These are phyloP conservation scores for Pelvicachromis taeniatus DNA, from an alignment of 2,113 vertebrate genomes.

Conservation along the genomic window DNA sequence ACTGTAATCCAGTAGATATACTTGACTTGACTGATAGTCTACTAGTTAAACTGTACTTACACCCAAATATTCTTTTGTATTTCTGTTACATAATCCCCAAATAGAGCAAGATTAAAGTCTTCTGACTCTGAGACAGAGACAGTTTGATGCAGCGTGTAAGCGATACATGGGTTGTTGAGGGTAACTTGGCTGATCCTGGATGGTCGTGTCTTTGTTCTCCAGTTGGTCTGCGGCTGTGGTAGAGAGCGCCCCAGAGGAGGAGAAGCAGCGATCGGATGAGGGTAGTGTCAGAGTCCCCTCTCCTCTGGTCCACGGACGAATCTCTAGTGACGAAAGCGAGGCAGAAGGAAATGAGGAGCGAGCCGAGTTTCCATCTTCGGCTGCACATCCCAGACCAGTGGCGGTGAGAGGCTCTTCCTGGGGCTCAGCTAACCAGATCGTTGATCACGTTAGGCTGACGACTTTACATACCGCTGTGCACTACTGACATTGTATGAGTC, in stretches of 20 bases:
- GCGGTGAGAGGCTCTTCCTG: slow-evolving; percentile 71
- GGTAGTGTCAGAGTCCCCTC: slow-evolving; percentile 62
- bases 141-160: not conserved
- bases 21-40: not conserved
- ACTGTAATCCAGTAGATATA: not conserved
- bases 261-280: slow-evolving; percentile 66
- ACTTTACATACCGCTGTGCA: no score
- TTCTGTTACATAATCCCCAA: not conserved
- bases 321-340: slow-evolving; percentile 90
- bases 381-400: slow-evolving; percentile 79
- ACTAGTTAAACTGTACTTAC: not conserved
- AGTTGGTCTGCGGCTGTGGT: slow-evolving; percentile 66
- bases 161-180: not conserved
- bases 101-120: not conserved
- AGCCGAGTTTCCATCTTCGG: slow-evolving; percentile 74
- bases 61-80: not conserved
- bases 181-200: not conserved
- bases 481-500: no score
- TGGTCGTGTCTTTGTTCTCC: not conserved
- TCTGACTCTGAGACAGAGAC: not conserved
- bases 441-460: accelerated
- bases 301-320: slow-evolving; percentile 72
- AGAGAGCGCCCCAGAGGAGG: slow-evolving; percentile 77
- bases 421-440: not conserved
- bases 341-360: slow-evolving; percentile 72